A percentile compares a stretch with the other conserved stretches of the same genome.
Evolutionary conservation across 2,113 vertebrate species (phyloP).

Genomic region (Solea solea): DNA sequence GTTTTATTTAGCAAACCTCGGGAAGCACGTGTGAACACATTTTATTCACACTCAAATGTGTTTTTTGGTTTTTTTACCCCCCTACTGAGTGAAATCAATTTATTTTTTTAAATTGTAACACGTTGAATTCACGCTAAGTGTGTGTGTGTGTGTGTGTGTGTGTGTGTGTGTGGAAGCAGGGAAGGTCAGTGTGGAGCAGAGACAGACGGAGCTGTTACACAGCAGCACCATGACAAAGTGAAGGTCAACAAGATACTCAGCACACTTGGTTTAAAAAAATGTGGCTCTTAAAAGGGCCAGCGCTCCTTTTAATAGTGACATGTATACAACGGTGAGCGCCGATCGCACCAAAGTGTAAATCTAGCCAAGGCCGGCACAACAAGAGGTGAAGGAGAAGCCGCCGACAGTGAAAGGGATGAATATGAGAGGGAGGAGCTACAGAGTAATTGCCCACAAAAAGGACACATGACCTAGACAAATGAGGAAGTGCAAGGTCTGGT

Average conservation of each 20-base stretch:
- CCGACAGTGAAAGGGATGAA: constrained; percentile 67
- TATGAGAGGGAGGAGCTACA: constrained; percentile 66
- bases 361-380: constrained; percentile 64
- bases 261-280: constrained; percentile 46
- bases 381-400: constrained; percentile 76
- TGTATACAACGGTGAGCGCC: constrained; percentile 55
- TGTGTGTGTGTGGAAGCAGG: background rate
- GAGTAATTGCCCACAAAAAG: constrained; percentile 83
- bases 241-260: constrained; percentile 75
- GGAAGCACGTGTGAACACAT: constrained; percentile 25
- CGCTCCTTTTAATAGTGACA: constrained; percentile 58
- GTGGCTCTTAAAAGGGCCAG: constrained; percentile 54
- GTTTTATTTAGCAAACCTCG: constrained; percentile 39
- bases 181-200: constrained; percentile 56
- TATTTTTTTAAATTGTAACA: constrained; percentile 34
- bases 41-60: constrained; percentile 1
- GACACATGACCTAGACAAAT: constrained; percentile 77
- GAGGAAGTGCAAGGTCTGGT: constrained; percentile 75
- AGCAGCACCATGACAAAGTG: constrained; percentile 70
- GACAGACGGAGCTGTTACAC: constrained; percentile 53
- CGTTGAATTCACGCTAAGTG: constrained; percentile 39
- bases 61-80: background rate
- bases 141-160: constrained; percentile 24
- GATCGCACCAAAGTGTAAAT: constrained; percentile 67
- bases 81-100: constrained; percentile 21